Percentiles rank a stretch among this genome's conserved stretches.
phyloP scores from a whole-genome alignment of 2,797 vertebrate genomes.

The Apogon talboti region DNA sequence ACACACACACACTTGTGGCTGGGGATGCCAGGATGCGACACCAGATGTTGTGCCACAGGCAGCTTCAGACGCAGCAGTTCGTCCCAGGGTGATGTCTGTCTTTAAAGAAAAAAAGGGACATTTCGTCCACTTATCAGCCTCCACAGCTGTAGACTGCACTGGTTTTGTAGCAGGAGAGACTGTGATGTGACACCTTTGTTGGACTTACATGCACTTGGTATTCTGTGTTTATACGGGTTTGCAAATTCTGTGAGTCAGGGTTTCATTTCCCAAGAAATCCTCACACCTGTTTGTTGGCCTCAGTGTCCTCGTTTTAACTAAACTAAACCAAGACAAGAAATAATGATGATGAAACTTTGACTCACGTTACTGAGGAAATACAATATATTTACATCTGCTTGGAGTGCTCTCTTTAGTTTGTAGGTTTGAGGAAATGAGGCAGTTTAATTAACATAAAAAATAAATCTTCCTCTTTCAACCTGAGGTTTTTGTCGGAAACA shows the following conservation, averaged over 20 bases:
- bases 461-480: too few species aligned
- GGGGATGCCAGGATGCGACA: slow-evolving; percentile 14
- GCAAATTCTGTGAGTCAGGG: too few species aligned
- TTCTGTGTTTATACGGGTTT: not conserved
- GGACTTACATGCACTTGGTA: not conserved
- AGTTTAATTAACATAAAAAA: too few species aligned
- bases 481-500: not conserved
- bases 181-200: slow-evolving; percentile 14
- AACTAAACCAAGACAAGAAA: too few species aligned
- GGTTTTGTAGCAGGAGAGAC: slow-evolving; percentile 22
- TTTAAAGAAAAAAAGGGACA: slow-evolving; percentile 40
- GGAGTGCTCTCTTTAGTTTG: too few species aligned
- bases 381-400: too few species aligned
- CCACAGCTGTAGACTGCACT: slow-evolving; percentile 50
- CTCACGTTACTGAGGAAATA: too few species aligned
- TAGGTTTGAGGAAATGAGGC: too few species aligned
- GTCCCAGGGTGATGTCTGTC: slow-evolving; percentile 47
- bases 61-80: slow-evolving; percentile 35
- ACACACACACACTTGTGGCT: not conserved
- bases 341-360: too few species aligned
- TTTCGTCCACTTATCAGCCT: slow-evolving; percentile 43
- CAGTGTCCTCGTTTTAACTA: too few species aligned
- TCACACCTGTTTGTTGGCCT: too few species aligned
- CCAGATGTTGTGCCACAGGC: slow-evolving; percentile 66
- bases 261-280: too few species aligned